These are phyloP conservation scores for Tetramorium bicarinatum DNA, from an alignment of 2,888 invertebrate species.

Conservation along the genomic window DNA sequence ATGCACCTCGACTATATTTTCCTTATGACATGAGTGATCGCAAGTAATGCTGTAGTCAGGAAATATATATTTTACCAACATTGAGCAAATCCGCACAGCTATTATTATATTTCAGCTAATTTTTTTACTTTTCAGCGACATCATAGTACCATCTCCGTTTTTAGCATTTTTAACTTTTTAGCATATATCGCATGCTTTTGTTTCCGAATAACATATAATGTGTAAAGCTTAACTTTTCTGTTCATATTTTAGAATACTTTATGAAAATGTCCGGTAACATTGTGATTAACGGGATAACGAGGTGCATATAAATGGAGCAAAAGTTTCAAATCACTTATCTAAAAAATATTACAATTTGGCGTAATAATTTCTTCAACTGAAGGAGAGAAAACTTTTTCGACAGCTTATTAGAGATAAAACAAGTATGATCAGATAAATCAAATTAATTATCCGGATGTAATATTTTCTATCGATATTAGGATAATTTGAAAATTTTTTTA, in stretches of 20 bases:
- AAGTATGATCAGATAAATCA: neutral
- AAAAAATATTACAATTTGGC: neutral
- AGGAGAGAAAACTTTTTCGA: neutral
- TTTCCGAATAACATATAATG: conserved; percentile 63
- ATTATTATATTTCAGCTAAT: conserved; percentile 67
- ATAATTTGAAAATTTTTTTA: neutral
- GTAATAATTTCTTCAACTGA: conserved; percentile 24
- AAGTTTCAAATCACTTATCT: neutral
- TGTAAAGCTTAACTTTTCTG: conserved; percentile 52
- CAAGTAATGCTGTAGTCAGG: conserved; percentile 32
- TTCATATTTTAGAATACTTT: conserved; percentile 60
- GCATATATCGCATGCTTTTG: conserved; percentile 66
- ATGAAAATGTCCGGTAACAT: conserved; percentile 59
- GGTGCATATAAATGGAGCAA: conserved; percentile 19
- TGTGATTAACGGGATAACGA: conserved; percentile 47
- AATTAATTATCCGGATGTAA: neutral
- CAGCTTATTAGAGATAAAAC: neutral
- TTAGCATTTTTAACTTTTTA: conserved; percentile 63
- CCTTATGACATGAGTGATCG: neutral
- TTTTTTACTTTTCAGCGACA: conserved; percentile 37
- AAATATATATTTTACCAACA: conserved; percentile 51
- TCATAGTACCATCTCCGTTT: conserved; percentile 58
- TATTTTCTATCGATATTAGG: neutral
- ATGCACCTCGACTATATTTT: neutral
- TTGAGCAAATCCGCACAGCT: conserved; percentile 59